Evolutionary conservation across 2,888 invertebrate genomes (phyloP), one percentile per base, ranked within the genome.

Genomic region (Tupiocoris notatus): DNA sequence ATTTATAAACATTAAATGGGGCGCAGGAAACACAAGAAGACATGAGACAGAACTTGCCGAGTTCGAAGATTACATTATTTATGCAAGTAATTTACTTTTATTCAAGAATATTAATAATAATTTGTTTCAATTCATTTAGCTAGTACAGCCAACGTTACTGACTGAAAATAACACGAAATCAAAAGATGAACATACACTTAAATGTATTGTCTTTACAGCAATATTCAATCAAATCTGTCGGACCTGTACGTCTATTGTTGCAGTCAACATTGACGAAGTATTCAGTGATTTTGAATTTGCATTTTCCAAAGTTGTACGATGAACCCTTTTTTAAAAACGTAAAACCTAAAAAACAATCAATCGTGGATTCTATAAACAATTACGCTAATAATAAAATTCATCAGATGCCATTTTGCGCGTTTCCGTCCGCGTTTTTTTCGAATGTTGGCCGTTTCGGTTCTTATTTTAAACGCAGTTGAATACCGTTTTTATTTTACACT

Each of bases 151-250:
- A 76, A 77, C 59, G 20, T 62, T 61, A 21, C 75, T 24, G 67
- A 77, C 75, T 20, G 61, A 61, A 77, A 76, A n/a, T n/a, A n/a
- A n/a, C 24, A 75, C 57, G 66, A 59, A 77, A 75, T 74, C 68
- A 23, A 59, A 75, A 65, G 65, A 56, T 62, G 71, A 65, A 56
- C 57, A 66, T 54, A 61, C 58, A 39, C 75, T 63, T 63, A 39
- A 70, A 73, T 39, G 73, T 73, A 73, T 73, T 73, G 73, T 73
- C 73, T 73, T 73, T 73, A 73, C 73, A 73, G 73, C 73, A 73
- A 73, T 62, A 39, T 57, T 73, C 59, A 25, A 61, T 54, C n/a
- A n/a, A n/a, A n/a, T n/a, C n/a, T n/a, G n/a, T n/a, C n/a, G n/a
- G n/a, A n/a, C n/a, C n/a, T n/a, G n/a, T n/a, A n/a, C n/a, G n/a